Percentiles rank a stretch among this genome's conserved stretches.
Evolutionary conservation across 2,888 invertebrate genomes (phyloP).

Genomic region (Noctua comes): DNA sequence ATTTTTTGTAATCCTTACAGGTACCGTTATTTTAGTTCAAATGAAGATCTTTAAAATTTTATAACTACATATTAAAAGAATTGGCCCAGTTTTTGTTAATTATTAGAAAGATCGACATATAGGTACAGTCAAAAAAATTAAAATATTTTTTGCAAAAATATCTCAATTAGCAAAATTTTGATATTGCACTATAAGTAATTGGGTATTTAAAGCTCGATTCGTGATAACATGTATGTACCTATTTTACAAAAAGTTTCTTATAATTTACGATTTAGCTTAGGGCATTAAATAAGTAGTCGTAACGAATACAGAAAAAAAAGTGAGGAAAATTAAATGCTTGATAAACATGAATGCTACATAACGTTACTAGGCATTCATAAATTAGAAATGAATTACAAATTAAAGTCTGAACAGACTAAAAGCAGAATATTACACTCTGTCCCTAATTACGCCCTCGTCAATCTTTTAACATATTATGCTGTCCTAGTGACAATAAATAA

Average conservation of each 20-base stretch:
- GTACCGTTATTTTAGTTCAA: conserved; percentile 49
- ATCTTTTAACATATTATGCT: conserved; percentile 56
- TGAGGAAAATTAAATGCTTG: conserved; percentile 52
- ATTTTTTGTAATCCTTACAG: conserved; percentile 43
- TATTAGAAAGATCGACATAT: conserved; percentile 43
- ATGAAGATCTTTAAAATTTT: conserved; percentile 49
- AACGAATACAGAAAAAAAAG: conserved; percentile 19
- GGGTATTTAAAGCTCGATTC: conserved; percentile 69
- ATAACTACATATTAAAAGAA: conserved; percentile 56
- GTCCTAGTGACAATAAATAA: conserved; percentile 55
- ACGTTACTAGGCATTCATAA: conserved; percentile 49
- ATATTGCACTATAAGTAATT: conserved; percentile 69
- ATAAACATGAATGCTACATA: conserved; percentile 38
- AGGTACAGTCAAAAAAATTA: conserved; percentile 43
- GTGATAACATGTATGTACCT: conserved; percentile 61
- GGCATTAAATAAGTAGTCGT: conserved; percentile 37
- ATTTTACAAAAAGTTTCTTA: conserved; percentile 57
- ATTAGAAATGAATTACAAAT: conserved; percentile 31
- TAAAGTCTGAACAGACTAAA: conserved; percentile 21
- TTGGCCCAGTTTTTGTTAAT: conserved; percentile 61
- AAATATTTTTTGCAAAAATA: conserved; percentile 57
- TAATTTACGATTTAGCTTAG: conserved; percentile 44
- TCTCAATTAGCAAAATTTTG: conserved; percentile 53
- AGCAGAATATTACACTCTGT: conserved; percentile 47
- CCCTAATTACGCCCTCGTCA: conserved; percentile 52